Base-by-base conservation (phyloP, 2,888 invertebrate genomes). In the Zaprionus obscuricornis region DNA sequence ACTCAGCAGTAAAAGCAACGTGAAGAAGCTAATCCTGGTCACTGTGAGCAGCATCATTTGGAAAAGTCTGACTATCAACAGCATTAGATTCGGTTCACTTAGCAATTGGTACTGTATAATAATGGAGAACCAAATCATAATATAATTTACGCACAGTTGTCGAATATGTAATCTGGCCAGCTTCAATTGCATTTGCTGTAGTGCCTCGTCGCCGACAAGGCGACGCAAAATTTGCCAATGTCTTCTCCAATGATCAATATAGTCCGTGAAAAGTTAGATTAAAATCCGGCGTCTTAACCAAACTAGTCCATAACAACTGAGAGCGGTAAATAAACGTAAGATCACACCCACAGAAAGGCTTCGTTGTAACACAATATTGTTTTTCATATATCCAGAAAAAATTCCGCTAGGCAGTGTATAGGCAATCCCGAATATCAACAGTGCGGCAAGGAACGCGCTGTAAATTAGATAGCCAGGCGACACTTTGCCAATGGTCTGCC, bases 361-460 rank as follows among this genome's bases (percentile, higher is more conserved):
- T 55, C 62, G 49, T 18, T 67, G 65, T 11, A 79, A 55, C 3
- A 84, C 46, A 4, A 73, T 51, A 36, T 81, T 73, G 22, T 62
- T 18, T 2, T 17, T 59, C 10, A 64, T 67, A 5, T 86, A 81
- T 1, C 40, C 50, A 1, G 22, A 18, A 3, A 54, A 2, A 1
- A 46, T 2, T 4, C 8, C 22, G 1, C 3, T 13, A 2, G 59
- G 58, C 0, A 63, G 2, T 24, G 58, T 45, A 0, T 14, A 36
- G n/a, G 54, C 62, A 0, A 67, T 10, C 29, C 37, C 58, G 11
- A 55, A 0, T 5, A 79, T 1, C 0, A 85, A 3, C 4, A 43
- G 1, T 1, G 2, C 6, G 1, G 45, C 29, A 0, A 71, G 1
- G 4, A 46, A 29, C 0, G 33, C 2, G 5, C 81, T 85, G 11